Evolutionary conservation across 2,113 vertebrate species (phyloP).

Genomic region (Centropristis striata): DNA sequence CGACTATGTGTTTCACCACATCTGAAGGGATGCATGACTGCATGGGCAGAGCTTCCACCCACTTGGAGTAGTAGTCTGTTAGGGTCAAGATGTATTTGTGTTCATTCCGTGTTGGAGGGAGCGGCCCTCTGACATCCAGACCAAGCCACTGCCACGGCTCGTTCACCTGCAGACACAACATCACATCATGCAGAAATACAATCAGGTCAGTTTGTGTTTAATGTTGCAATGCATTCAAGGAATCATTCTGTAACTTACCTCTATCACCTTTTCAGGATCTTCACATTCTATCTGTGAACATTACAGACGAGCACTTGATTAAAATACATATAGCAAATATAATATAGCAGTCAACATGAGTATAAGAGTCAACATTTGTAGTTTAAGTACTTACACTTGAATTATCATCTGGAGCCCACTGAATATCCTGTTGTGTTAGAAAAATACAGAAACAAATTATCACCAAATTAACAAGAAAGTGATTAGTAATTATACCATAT

Average conservation of each 20-base stretch:
- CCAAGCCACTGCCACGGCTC: slow-evolving; percentile 82
- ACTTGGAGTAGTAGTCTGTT: slow-evolving; percentile 79
- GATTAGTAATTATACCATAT: not conserved
- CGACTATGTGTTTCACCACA: slow-evolving; percentile 62
- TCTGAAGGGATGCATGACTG: slow-evolving; percentile 60
- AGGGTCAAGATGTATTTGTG: slow-evolving; percentile 76
- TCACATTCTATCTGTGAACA: slow-evolving; percentile 53
- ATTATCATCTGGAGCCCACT: slow-evolving; percentile 75
- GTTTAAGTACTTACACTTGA: slow-evolving; percentile 47
- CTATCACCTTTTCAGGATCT: slow-evolving; percentile 60
- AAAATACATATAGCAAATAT: not conserved
- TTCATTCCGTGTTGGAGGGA: slow-evolving; percentile 69
- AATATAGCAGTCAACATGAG: accelerated
- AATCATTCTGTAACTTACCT: slow-evolving; percentile 37
- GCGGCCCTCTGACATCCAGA: slow-evolving; percentile 78
- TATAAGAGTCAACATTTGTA: not conserved
- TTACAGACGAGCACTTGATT: not conserved
- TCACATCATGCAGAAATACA: not conserved
- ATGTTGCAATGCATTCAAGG: not conserved
- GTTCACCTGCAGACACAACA: slow-evolving; percentile 61
- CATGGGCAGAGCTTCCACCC: slow-evolving; percentile 80
- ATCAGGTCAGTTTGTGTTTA: not conserved
- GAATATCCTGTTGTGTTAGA: slow-evolving; percentile 61
- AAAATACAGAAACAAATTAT: not conserved
- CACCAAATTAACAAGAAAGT: not conserved